phyloP scores from a whole-genome alignment of 2,113 vertebrate species.

The Psilopsiagon aurifrons region DNA sequence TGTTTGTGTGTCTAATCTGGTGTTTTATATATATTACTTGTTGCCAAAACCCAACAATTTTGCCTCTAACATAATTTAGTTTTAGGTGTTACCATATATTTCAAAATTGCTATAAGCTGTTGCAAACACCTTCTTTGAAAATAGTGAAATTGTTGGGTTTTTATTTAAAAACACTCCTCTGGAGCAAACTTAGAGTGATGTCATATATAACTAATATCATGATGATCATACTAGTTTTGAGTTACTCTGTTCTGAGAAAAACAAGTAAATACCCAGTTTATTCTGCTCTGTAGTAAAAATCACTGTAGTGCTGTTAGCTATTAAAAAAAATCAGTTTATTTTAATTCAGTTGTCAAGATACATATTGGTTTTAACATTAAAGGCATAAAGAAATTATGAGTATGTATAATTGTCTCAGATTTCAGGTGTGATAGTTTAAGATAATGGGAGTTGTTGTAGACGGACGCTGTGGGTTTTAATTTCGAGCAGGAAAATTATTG shows the following conservation, averaged over 20 bases:
- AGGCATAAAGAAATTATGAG: not conserved
- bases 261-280: not conserved
- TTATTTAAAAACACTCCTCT: not conserved
- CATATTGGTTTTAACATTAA: not conserved
- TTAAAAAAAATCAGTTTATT: not conserved
- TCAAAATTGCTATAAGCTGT: not conserved
- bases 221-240: not conserved
- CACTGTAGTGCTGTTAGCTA: not conserved
- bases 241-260: not conserved
- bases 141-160: not conserved
- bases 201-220: not conserved
- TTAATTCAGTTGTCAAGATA: not conserved
- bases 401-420: not conserved
- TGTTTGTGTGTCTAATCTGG: not conserved
- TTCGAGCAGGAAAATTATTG: not conserved
- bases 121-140: not conserved
- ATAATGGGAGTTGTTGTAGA: not conserved
- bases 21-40: not conserved
- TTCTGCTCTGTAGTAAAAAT: not conserved
- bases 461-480: not conserved
- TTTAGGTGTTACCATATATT: not conserved
- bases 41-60: not conserved
- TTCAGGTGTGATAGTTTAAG: not conserved
- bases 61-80: not conserved
- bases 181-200: not conserved